Base-by-base conservation (phyloP, 2,888 invertebrate species). In the Agrochola litura region DNA sequence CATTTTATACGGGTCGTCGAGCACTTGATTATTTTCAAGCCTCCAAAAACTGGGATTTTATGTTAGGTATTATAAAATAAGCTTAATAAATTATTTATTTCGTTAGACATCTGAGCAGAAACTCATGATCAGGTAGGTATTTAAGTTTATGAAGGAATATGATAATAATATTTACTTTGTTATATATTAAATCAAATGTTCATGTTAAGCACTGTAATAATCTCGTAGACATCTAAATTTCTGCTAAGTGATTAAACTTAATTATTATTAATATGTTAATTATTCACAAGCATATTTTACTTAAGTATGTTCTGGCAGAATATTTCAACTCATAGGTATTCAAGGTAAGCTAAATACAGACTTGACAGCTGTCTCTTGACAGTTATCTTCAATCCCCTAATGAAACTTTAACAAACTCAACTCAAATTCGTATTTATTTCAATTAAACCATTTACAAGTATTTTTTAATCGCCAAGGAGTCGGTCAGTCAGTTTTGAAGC, bases 1-100 rank as follows among this genome's bases (percentile, higher is more conserved):
- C 14, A 76, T 82, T 76, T 76, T 65, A 75, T 37, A 76, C 43
- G 52, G 64, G 22, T 76, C 64, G 43, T 58, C 16, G 64, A 82
- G n/a, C n/a, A 43, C 4, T 82, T 75, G 14, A 81, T 78, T 43
- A 52, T 52, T 58, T 73, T 6, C 37, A 65, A 76, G 16, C 30
- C 22, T 16, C 19, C 49, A 43, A 65, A 82, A 82, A 43, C 22
- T 52, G 16, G 52, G 2, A 46, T 46, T 54, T 46, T 30, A 30
- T 16, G 16, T 25, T 46, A 61, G 52, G 25, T 61, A 25, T 46
- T 46, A 22, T 22, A 46, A 81, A 81, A 61, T 37, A 6, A 41
- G 49, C 41, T 10, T 30, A 22, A 61, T 63, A 37, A 41, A 81
- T 63, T n/a, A 81, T 65, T 37, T 65, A 43, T 63, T 65, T 12